Evolutionary conservation across 2,797 vertebrate genomes (phyloP).

Genomic region (Orientallactaga sibirica): DNA sequence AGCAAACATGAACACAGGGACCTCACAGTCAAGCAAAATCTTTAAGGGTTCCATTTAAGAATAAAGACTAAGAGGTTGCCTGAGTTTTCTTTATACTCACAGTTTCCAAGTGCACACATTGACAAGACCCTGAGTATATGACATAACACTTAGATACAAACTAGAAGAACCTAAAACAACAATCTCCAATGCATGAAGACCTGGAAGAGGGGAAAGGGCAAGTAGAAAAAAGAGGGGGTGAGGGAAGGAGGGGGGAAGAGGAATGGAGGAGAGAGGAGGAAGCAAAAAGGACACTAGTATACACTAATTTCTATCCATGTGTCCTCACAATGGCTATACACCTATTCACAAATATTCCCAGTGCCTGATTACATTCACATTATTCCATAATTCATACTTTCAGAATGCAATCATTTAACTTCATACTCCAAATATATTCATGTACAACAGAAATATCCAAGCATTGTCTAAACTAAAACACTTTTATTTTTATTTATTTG

Average conservation of each 20-base stretch:
- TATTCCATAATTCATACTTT: background rate
- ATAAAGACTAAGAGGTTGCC: background rate
- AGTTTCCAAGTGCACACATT: background rate
- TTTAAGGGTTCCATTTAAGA: background rate
- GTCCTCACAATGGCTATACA: background rate
- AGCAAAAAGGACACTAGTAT: too few relatives aligned
- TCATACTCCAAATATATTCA: background rate
- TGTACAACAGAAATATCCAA: background rate
- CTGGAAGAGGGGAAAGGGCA: too few relatives aligned
- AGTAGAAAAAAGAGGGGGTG: background rate
- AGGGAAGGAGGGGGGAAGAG: too few relatives aligned
- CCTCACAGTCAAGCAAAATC: background rate
- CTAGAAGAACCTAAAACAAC: background rate
- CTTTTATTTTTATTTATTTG: too few relatives aligned
- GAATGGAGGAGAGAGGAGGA: too few relatives aligned
- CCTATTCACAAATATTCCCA: background rate
- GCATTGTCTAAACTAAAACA: too few relatives aligned
- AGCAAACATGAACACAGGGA: background rate
- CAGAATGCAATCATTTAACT: background rate
- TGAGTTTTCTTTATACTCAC: background rate
- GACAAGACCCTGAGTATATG: background rate
- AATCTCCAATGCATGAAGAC: background rate
- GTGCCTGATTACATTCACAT: background rate
- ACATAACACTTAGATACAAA: background rate
- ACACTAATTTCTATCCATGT: background rate